phyloP scores from a whole-genome alignment of 1,140 invertebrate species.

The Parapsyche elsis region DNA sequence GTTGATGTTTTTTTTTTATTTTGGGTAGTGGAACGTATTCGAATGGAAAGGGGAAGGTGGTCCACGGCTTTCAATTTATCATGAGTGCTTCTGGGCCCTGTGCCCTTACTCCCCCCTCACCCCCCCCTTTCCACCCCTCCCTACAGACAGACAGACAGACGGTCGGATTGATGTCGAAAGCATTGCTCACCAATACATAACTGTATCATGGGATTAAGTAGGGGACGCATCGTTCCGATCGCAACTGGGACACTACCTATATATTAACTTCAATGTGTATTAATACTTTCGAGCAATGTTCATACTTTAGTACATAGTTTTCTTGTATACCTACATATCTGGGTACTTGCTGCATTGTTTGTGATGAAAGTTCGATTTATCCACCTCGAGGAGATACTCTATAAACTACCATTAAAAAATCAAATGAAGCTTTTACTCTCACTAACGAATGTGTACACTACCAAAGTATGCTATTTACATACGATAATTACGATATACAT shows the following conservation, averaged over 20 bases:
- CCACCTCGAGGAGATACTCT: too few relatives aligned
- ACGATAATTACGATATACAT: too few relatives aligned
- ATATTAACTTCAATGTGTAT: not conserved
- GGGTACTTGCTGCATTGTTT: too few relatives aligned
- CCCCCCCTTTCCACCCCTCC: not conserved
- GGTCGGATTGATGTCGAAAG: slow-evolving; percentile 48
- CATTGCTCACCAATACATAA: slow-evolving; percentile 42
- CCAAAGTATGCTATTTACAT: too few relatives aligned
- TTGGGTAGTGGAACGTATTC: not conserved
- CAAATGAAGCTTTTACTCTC: too few relatives aligned
- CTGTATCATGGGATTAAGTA: slow-evolving; percentile 37
- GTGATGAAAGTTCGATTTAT: too few relatives aligned
- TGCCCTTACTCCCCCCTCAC: not conserved
- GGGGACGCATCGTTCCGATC: not conserved
- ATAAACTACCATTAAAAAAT: too few relatives aligned
- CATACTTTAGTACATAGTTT: too few relatives aligned
- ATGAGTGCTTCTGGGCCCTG: slow-evolving; percentile 39
- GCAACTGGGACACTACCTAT: not conserved
- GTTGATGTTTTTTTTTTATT: too few relatives aligned
- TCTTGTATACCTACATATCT: too few relatives aligned
- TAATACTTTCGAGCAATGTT: not conserved
- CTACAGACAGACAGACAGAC: slow-evolving; percentile 42
- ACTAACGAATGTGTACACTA: too few relatives aligned
- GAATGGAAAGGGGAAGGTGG: slow-evolving; percentile 24
- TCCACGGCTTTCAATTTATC: slow-evolving; percentile 47